phyloP scores from a whole-genome alignment of 2,113 vertebrate genomes.

The Sitta europaea region DNA sequence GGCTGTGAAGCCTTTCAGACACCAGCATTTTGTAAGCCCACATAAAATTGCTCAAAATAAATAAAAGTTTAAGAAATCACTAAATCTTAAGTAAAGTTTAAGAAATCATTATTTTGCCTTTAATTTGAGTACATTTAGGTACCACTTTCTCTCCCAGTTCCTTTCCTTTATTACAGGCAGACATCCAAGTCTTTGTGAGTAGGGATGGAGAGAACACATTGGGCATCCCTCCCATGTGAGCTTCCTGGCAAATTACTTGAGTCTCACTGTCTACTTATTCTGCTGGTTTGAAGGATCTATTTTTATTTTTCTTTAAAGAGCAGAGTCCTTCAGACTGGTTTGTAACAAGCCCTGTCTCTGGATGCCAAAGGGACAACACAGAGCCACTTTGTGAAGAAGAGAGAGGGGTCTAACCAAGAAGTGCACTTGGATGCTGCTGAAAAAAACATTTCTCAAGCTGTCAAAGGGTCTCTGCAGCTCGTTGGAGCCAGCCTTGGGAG shows the following conservation, averaged over 20 bases:
- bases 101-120: neutral
- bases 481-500: neutral
- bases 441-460: neutral
- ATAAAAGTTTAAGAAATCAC: neutral
- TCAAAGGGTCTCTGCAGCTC: neutral
- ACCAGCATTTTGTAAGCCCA: neutral
- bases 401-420: neutral
- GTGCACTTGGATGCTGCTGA: neutral
- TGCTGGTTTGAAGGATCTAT: neutral
- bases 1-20: neutral
- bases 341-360: neutral
- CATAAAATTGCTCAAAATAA: neutral
- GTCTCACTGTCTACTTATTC: neutral
- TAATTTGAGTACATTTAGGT: neutral
- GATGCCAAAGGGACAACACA: slow-evolving; percentile 11
- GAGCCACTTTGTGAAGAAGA: neutral
- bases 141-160: neutral
- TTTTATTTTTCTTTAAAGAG: neutral
- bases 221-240: neutral
- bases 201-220: neutral
- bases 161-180: neutral
- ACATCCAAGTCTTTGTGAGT: neutral
- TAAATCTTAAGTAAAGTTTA: too few relatives aligned
- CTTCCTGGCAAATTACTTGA: neutral
- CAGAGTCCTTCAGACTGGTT: neutral